These are phyloP conservation scores for Molanna angustata DNA, from an alignment of 2,888 invertebrate species.

Conservation along the genomic window DNA sequence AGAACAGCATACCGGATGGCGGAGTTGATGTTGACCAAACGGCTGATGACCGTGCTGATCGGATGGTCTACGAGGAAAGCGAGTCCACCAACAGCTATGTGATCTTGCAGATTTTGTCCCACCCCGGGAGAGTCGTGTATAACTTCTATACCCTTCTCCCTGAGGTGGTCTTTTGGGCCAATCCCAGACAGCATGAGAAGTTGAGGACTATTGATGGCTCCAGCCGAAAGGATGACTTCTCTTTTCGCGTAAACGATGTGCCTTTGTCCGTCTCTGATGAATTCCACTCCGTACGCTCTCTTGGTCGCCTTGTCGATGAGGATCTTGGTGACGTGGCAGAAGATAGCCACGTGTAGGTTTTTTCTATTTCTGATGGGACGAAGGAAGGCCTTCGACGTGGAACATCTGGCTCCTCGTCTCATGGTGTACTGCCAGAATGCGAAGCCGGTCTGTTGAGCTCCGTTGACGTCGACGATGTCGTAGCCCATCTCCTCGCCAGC, in stretches of 20 bases:
- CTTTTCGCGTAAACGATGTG: constrained; percentile 66
- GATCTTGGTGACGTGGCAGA: constrained; percentile 75
- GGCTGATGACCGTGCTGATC: constrained; percentile 74
- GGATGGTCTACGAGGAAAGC: constrained; percentile 79
- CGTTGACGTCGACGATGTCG: constrained; percentile 81
- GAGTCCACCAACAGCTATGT: constrained; percentile 83
- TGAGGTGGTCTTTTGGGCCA: constrained; percentile 72
- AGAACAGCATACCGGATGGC: constrained; percentile 79
- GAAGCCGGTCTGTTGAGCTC: constrained; percentile 82
- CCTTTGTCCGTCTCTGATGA: constrained; percentile 62
- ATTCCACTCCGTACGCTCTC: constrained; percentile 78
- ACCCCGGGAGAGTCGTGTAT: constrained; percentile 79
- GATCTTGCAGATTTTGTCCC: constrained; percentile 85
- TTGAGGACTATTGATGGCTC: constrained; percentile 90
- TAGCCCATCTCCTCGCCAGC: constrained; percentile 93
- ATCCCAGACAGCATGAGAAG: constrained; percentile 88
- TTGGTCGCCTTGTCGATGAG: constrained; percentile 69
- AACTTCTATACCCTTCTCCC: constrained; percentile 68
- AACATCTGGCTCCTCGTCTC: constrained; percentile 78
- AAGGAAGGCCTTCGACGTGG: constrained; percentile 81
- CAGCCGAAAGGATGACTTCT: constrained; percentile 84
- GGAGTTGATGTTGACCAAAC: constrained; percentile 79
- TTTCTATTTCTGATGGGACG: constrained; percentile 72
- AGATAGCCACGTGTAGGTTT: constrained; percentile 80
- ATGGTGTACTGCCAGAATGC: constrained; percentile 88